Evolutionary conservation across 2,888 invertebrate species (phyloP).

Genomic region (Odontothrips loti): DNA sequence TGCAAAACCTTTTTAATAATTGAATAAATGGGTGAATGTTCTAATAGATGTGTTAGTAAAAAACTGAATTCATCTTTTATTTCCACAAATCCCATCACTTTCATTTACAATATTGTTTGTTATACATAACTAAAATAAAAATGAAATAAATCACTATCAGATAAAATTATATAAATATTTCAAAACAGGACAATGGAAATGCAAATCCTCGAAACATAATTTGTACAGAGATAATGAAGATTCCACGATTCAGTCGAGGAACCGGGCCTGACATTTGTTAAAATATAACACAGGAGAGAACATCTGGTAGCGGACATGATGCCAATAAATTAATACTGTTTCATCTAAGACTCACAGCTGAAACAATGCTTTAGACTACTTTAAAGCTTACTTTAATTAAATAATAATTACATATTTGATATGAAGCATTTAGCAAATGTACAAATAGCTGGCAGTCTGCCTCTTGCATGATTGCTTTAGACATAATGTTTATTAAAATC

Average conservation of each 20-base stretch:
- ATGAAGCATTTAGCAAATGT: slow-evolving; percentile 17
- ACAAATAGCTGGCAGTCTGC: slow-evolving; percentile 14
- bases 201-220: background rate
- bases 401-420: slow-evolving; percentile 27
- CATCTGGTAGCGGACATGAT: background rate
- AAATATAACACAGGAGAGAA: background rate
- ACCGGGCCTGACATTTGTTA: background rate
- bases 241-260: background rate
- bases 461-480: slow-evolving; percentile 17
- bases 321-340: slow-evolving; percentile 23
- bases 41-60: slow-evolving; percentile 5
- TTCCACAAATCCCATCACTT: slow-evolving; percentile 22
- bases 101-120: slow-evolving; percentile 12
- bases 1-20: too few relatives aligned
- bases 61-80: slow-evolving; percentile 15
- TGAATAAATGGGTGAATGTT: background rate
- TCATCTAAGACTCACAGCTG: slow-evolving; percentile 19
- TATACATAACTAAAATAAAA: slow-evolving; percentile 21
- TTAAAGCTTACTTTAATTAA: slow-evolving; percentile 21
- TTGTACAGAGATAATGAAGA: slow-evolving; percentile 9
- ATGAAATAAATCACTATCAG: slow-evolving; percentile 3
- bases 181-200: slow-evolving; percentile 25
- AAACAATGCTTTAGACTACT: background rate
- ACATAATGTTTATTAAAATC: slow-evolving; percentile 11
- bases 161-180: slow-evolving; percentile 24